phyloP scores from a whole-genome alignment of 2,113 vertebrate species.

The Larimichthys crocea region DNA sequence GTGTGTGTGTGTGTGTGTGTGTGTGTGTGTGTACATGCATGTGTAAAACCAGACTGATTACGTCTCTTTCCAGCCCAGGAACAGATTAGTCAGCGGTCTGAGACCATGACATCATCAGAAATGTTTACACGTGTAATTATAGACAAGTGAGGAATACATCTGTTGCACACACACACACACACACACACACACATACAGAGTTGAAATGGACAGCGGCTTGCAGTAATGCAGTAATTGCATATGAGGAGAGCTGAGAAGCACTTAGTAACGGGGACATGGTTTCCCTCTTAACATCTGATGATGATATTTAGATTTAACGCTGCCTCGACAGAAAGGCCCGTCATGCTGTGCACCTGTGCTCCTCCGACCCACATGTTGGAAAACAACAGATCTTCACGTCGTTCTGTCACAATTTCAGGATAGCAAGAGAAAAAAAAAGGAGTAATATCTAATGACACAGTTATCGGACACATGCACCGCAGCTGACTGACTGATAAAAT shows the following conservation, averaged over 20 bases:
- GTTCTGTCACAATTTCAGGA: background rate
- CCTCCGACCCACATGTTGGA: background rate
- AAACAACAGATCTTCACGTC: background rate
- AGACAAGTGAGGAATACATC: conserved; percentile 76
- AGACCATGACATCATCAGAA: conserved; percentile 76
- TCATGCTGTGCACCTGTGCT: conserved; percentile 56
- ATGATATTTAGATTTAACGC: conserved; percentile 58
- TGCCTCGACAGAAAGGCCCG: conserved; percentile 34
- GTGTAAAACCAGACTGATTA: conserved; percentile 65
- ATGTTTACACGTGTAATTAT: conserved; percentile 81
- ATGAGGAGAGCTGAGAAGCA: conserved; percentile 58
- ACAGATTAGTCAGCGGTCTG: conserved; percentile 75
- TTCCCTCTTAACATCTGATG: conserved; percentile 57
- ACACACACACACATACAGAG: conserved; percentile 37
- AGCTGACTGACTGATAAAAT: background rate
- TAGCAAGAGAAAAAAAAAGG: too few species aligned
- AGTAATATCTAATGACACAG: conserved; percentile 8
- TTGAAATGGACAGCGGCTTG: conserved; percentile 33
- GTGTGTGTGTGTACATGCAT: conserved; percentile 23
- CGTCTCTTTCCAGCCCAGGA: conserved; percentile 61
- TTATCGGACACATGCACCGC: background rate
- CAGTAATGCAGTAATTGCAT: conserved; percentile 70
- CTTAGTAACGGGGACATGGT: conserved; percentile 49
- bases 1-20: conserved; percentile 21
- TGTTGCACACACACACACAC: conserved; percentile 41